Conservation (phyloP, 2,888 invertebrate genomes). For the Gortyna flavago region DNA sequence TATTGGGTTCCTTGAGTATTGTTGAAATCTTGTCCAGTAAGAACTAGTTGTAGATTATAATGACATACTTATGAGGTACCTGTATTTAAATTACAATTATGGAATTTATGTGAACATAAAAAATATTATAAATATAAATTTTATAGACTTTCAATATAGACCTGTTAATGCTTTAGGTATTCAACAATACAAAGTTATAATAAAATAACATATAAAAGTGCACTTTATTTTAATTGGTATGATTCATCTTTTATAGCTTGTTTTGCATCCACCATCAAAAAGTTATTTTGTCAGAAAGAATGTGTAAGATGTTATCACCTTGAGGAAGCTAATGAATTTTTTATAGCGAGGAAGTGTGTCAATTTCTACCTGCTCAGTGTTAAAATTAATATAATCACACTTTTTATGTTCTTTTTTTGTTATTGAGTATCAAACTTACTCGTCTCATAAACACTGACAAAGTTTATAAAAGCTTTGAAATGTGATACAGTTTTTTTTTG, state of each 20-base stretch:
- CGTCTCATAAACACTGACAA: neutral
- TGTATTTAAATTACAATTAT: constrained; percentile 2
- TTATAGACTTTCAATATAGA: constrained; percentile 7
- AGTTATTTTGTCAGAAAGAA: neutral
- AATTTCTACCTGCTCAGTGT: constrained; percentile 11
- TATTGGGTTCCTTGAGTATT: constrained; percentile 36
- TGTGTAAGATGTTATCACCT: constrained; percentile 38
- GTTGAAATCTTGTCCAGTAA: constrained; percentile 45
- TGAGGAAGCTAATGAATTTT: constrained; percentile 27
- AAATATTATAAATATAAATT: neutral
- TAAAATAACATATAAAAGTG: constrained; percentile 17
- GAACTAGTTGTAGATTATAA: constrained; percentile 36
- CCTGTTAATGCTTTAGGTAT: constrained; percentile 18
- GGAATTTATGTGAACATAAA: neutral
- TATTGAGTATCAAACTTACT: neutral
- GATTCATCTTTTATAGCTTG: neutral
- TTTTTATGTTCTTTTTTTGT: neutral
- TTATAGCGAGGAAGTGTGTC: constrained; percentile 23
- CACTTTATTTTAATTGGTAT: constrained; percentile 4
- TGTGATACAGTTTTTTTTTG: neutral
- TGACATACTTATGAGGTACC: constrained; percentile 12
- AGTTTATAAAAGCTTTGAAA: neutral
- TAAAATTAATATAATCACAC: neutral
- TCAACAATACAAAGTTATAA: constrained; percentile 33
- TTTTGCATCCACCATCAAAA: neutral